Evolutionary conservation across 37 sponge, comb jelly and placozoan species (phyloP), one percentile per base, ranked within the genome.

Genomic region (Theonella swinhoei): DNA sequence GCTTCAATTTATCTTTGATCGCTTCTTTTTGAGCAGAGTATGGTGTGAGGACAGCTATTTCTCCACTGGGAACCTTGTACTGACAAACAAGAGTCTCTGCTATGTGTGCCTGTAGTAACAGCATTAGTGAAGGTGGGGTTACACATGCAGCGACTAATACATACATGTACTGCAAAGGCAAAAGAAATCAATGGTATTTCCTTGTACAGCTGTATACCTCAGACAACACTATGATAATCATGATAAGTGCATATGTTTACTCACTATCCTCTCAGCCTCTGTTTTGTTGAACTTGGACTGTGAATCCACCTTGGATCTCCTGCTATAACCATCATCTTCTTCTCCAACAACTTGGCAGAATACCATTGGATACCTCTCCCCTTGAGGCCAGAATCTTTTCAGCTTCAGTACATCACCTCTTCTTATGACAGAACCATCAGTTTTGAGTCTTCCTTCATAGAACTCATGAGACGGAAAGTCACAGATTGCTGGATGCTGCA

Each of bases 11-110:
- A 39, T 79, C 65, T 28, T 62, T 88, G 34, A 81, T 82, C 77
- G 83, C 83, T 38, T 79, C 65, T 37, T 66, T 88, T 34, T 88
- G 89, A 77, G 83, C 83, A 28, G 71, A 70, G 74, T 88, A 88
- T 32, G 89, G 89, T 25, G 89, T 88, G 5, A 88, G 78, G 26
- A 66, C 79, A 40, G 89, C 89, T 31, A 88, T 74, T 8, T 82
- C 58, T 26, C 32, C 2, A 1, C 66, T 32, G 24, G 76, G 11
- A 28, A 82, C 73, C 32, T 5, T 40, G 40, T 73, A 71, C 0
- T 71, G 34, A 20, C 33, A 14, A 8, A 72, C 33, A 0, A 82
- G 38, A 1, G 14, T 37, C 19, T 70, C 25, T 24, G 62, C 77
- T 62, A 83, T 77, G n/a, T 76, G 26, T 0, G 39, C 79, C 83